Conservation (phyloP, 2,888 invertebrate genomes). For the Yponomeuta sedellus region DNA sequence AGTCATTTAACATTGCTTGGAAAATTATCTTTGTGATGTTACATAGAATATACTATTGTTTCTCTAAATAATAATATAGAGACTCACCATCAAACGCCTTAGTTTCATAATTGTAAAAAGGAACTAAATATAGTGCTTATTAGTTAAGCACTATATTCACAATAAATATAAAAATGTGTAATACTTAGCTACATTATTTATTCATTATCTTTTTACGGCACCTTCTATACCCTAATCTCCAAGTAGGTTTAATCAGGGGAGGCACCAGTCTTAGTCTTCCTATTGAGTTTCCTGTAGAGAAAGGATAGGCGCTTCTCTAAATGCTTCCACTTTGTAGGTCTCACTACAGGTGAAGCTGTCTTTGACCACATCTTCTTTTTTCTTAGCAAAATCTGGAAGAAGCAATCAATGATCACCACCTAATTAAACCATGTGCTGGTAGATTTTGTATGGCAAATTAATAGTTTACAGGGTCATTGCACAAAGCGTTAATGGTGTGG, state of each 20-base stretch:
- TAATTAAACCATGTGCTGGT: no score
- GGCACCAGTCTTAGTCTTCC: slow-evolving; percentile 84
- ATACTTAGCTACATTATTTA: slow-evolving; percentile 3
- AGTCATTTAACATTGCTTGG: no score
- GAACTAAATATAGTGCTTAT: no score
- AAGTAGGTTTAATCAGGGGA: slow-evolving; percentile 42
- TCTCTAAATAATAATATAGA: no score
- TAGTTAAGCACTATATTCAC: no score
- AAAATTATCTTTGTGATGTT: no score
- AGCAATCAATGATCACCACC: slow-evolving; percentile 7
- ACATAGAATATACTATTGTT: no score
- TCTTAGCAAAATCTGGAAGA: slow-evolving; percentile 75
- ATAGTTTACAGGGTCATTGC: no score
- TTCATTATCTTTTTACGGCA: background rate
- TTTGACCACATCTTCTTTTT: slow-evolving; percentile 81
- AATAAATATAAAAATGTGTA: background rate
- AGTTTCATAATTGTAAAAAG: no score
- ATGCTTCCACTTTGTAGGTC: slow-evolving; percentile 88
- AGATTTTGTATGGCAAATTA: no score
- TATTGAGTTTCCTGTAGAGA: slow-evolving; percentile 86
- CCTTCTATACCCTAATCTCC: background rate
- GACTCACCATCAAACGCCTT: no score
- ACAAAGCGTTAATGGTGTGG: no score
- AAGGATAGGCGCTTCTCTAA: slow-evolving; percentile 83
- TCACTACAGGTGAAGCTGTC: slow-evolving; percentile 74